phyloP scores from a whole-genome alignment of 2,888 invertebrate genomes.

The Brachynemurus nebulosus region DNA sequence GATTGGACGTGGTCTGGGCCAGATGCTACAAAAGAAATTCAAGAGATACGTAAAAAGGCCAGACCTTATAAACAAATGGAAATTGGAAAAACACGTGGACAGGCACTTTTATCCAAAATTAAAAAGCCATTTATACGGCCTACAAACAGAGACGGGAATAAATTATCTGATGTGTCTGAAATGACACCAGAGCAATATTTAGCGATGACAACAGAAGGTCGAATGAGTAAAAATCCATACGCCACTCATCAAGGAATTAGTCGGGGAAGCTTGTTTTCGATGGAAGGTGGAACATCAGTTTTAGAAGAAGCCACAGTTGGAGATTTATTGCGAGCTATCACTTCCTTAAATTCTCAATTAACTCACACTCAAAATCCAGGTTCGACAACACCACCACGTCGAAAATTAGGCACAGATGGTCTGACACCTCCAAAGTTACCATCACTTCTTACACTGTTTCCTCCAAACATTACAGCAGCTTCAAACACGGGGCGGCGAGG shows the following conservation, averaged over 20 bases:
- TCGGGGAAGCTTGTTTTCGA: conserved; percentile 14
- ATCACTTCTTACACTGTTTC: conserved; percentile 34
- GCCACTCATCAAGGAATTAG: conserved; percentile 23
- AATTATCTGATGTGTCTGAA: conserved; percentile 1
- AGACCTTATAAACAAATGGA: not conserved
- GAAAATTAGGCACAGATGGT: conserved; percentile 40
- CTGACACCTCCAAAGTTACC: conserved; percentile 35
- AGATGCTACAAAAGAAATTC: conserved; percentile 42
- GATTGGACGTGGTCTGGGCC: conserved; percentile 59
- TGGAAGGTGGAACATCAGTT: conserved; percentile 37
- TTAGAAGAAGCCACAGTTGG: conserved; percentile 73
- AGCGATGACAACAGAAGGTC: conserved; percentile 9
- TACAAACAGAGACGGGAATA: conserved; percentile 12
- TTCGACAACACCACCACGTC: conserved; percentile 27
- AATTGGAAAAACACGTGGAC: conserved; percentile 7
- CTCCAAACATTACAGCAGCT: conserved; percentile 21
- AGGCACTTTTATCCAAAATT: conserved; percentile 20
- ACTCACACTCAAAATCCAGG: conserved; percentile 28
- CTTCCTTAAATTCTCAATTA: conserved; percentile 45
- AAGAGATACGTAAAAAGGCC: conserved; percentile 20
- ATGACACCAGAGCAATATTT: conserved; percentile 10
- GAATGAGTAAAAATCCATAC: conserved; percentile 3
- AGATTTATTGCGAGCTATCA: conserved; percentile 63
- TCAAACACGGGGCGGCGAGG: conserved; percentile 24
- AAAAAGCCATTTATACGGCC: conserved; percentile 20